A percentile compares a stretch with the other conserved stretches of the same genome.
Evolutionary conservation across 2,797 vertebrate species (phyloP).

Genomic region (Nothura maculosa): DNA sequence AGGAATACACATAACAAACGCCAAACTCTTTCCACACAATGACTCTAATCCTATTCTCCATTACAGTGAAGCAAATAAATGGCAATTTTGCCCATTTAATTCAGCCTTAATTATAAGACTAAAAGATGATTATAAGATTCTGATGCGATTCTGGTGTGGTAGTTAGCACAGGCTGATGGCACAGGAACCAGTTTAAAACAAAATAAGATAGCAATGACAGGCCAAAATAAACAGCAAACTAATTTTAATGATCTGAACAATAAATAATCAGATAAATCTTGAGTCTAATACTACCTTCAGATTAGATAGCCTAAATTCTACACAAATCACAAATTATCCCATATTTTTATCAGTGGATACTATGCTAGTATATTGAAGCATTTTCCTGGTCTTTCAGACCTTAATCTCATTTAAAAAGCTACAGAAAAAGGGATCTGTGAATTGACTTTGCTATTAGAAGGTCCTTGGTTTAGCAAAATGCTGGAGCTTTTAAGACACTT

Average conservation of each 20-base stretch:
- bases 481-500: neutral
- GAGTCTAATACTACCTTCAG: neutral
- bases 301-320: neutral
- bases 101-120: neutral
- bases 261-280: neutral
- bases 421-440: neutral
- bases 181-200: neutral
- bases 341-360: neutral
- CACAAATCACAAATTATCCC: neutral
- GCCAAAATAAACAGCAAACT: neutral
- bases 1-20: neutral
- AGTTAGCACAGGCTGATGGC: neutral
- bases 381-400: neutral
- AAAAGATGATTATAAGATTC: neutral
- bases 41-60: neutral
- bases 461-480: neutral
- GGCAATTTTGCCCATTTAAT: neutral
- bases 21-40: neutral
- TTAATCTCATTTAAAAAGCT: neutral
- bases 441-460: neutral
- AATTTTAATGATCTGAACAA: neutral
- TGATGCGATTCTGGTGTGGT: neutral
- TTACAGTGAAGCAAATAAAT: neutral
- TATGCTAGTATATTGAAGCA: neutral
- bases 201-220: neutral